Percentiles rank a stretch among this genome's conserved stretches.
Conservation (phyloP, 2,888 invertebrate species). For the Temnothorax unifasciatus region DNA sequence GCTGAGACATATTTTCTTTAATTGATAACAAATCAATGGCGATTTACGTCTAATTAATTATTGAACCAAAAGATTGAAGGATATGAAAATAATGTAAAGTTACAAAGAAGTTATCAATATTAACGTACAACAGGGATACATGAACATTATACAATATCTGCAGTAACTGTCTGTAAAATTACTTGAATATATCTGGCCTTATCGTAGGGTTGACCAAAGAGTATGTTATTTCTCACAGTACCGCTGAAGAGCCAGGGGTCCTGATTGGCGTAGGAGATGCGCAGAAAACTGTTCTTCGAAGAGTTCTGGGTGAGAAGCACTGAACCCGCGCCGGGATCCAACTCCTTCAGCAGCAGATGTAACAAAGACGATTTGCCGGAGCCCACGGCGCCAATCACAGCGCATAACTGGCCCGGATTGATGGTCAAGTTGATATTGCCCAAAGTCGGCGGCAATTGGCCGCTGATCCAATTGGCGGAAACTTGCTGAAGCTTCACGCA, state of each 20-base stretch:
- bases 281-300: slow-evolving; percentile 34
- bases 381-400: slow-evolving; percentile 90
- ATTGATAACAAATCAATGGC: neutral
- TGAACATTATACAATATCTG: neutral
- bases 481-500: slow-evolving; percentile 75
- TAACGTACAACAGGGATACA: neutral
- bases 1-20: neutral
- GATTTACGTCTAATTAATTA: neutral
- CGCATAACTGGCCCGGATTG: slow-evolving; percentile 86
- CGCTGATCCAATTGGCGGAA: slow-evolving; percentile 82
- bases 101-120: neutral
- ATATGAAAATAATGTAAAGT: neutral
- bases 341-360: slow-evolving; percentile 86
- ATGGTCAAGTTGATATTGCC: slow-evolving; percentile 85
- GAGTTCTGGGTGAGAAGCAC: slow-evolving; percentile 67
- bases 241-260: slow-evolving; percentile 91
- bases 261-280: slow-evolving; percentile 89
- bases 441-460: slow-evolving; percentile 84
- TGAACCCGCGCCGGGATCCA: slow-evolving; percentile 85
- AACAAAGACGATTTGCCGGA: slow-evolving; percentile 88
- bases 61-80: neutral
- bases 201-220: slow-evolving; percentile 90
- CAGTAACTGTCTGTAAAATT: neutral
- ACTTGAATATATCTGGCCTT: slow-evolving; percentile 89
- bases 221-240: slow-evolving; percentile 91